Base-by-base conservation (phyloP, 2,888 invertebrate species). In the Hetaerina titia region DNA sequence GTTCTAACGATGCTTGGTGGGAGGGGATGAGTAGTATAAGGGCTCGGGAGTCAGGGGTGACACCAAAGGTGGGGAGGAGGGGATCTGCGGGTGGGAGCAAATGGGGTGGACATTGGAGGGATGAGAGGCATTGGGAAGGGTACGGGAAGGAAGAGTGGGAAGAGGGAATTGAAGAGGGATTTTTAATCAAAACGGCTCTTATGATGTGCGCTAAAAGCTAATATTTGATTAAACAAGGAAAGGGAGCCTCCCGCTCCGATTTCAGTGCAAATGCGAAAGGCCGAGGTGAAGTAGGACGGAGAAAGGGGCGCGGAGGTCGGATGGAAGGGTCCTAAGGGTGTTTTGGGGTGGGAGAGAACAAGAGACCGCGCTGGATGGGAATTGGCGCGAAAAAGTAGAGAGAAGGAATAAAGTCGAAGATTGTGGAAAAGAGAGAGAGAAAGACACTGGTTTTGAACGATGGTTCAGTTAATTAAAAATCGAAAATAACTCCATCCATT, bases 161-260 rank as follows among this genome's bases (percentile, higher is more conserved):
- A 25, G 74, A 74, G 25, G 19, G 74, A 25, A 25, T 74, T 74
- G 74, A 25, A 74, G 25, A 31, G 81, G 81, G 81, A 81, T 81
- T 81, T 81, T 81, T 81, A 81, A 81, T 81, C 81, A 81, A 81
- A 81, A 81, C 81, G 81, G 45, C 25, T 22, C 81, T 81, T 81
- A 81, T 81, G 31, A 81, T 81, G 81, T 81, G 81, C 81, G 81
- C 81, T 81, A 81, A 81, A 81, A 81, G 81, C 81, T 25, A 81
- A 81, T 81, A 81, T 81, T 81, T 81, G 81, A 81, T 81, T 81
- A 81, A 81, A 81, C 81, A 81, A 31, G 81, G 81, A 31, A 81
- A 31, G 31, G 31, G 15, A 81, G 81, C 81, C 15, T 81, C 81
- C 31, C 81, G 25, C 81, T 81, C 81, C 81, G 31, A 81, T 81